Evolutionary conservation across 2,113 vertebrate species (phyloP), one percentile per base, ranked within the genome.

Genomic region (Zeus faber): DNA sequence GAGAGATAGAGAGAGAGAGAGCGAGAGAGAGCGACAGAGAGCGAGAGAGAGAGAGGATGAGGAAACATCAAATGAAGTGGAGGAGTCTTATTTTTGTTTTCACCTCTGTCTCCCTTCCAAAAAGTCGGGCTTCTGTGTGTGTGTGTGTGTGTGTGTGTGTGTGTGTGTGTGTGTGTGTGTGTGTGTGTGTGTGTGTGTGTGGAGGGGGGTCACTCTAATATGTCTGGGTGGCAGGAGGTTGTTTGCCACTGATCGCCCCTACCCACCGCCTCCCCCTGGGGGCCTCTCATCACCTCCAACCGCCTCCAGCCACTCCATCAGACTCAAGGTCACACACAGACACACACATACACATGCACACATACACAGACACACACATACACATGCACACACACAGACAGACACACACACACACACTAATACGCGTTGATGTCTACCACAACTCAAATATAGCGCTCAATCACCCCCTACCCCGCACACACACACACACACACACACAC

Each of bases 61-160:
- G 45, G 26, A 13, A 48, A 13, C 4, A 21, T 25, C 22, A 25
- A 14, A 24, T 21, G 25, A 13, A 47, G 45, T 22, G 23, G 25
- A 24, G 23, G 24, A 27, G 54, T 51, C 35, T 31, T 87, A 81
- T 87, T 86, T 87, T 81, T 67, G 67, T 65, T 68, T 71, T 81
- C 84, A 90, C 86, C 84, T 89, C 83, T 75, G 72, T 74, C 74
- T 85, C 58, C 58, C 70, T 58, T 70, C 54, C 58, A 67, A 81
- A 88, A 82, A 80, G 55, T 66, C 53, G 58, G 65, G 49, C 82
- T 70, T 52, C 18, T 18, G 17, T 44, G 6, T 44, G 3, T 47
- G 13, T 25, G 14, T 41, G 14, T 16, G 41, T 47, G 5, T 44
- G 3, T 47, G 17, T 26, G 22, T 47, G 21, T 27, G 5, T 23